Evolutionary conservation across 2,797 vertebrate genomes (phyloP), one percentile per base, ranked within the genome.

Genomic region (Hybognathus amarus): DNA sequence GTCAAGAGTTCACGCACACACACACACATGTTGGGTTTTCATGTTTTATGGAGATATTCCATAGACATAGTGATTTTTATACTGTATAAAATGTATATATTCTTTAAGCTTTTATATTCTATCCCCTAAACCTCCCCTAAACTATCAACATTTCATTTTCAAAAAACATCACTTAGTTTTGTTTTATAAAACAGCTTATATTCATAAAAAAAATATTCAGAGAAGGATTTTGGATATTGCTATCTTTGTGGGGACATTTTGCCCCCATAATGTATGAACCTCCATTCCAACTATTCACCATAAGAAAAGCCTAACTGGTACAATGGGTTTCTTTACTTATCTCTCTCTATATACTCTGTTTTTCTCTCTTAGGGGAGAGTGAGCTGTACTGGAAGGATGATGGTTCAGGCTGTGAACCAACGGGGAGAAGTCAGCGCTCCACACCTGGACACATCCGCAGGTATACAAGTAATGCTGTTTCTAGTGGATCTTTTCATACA

Each of bases 361-460:
- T 87, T 67, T 77, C 70, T 87, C 64, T 64, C 47, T 75, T 92
- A 99, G 98, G 98, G 97, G 84, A 94, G 97, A 82, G 86, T 95
- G 87, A 99, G 98, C 90, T 99, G 98, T 89, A 99, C 98, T 0
- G 97, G 98, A 86, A 94, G 98, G 92, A 96, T 99, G 92, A 99
- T 99, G 98, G 98, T 99, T 7, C 98, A 99, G 91, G 97, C 98
- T 24, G 97, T 99, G 87, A 98, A 97, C 95, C 98, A 98, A 87
- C 95, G 98, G 98, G 98, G 45, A 96, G 98, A 33, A 98, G 97
- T 90, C 95, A 96, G 6, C 95, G 97, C 83, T 95, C 97, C 15
- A 89, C 97, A 61, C 96, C 97, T 4, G 96, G 95, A 89, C 97
- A 98, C 83, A 93, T 94, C 87, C 97, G 98, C 96, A 97, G 98